Evolutionary conservation across 2,797 vertebrate genomes (phyloP), one percentile per base, ranked within the genome.

Genomic region (Oophaga sylvatica): DNA sequence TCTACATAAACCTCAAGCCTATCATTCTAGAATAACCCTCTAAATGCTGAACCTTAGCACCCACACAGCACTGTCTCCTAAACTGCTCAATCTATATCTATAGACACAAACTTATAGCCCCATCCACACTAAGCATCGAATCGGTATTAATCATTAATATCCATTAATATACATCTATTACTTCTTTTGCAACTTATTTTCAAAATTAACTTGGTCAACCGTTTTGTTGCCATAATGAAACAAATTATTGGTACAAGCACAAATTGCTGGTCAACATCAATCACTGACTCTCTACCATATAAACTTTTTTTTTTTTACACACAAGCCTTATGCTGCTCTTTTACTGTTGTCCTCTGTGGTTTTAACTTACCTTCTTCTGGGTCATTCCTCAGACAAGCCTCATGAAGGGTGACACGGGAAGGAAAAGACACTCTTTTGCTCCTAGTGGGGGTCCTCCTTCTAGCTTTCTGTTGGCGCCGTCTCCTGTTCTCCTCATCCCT

Each of bases 401-500:
- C 98, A 90, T 99, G 94, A 48, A 99, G 95, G 0, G 97, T 97
- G 88, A 99, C 96, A 0, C 96, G 97, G 91, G 97, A 97, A 35
- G 97, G 95, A 17, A 99, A 99, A 0, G 97, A 97, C 91, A 99
- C 97, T 3, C 96, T 96, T 92, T 94, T 96, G 45, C 93, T 93
- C 90, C 89, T 91, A 35, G 95, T 94, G 0, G 92, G 81, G 0
- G 94, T 96, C 79, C 86, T 89, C 48, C 83, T 86, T 53, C 96
- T 95, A 89, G 96, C 97, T 92, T 96, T 97, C 62, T 99, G 97
- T 0, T 97, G 97, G 90, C 97, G 97, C 56, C 97, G 93, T 90
- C 97, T 99, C 93, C 96, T 97, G 94, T 94, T 97, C 91, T 99
- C 97, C 95, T 98, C 96, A 91, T 99, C 98, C 91, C 98, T 98